phyloP scores from a whole-genome alignment of 2,797 vertebrate genomes.

The Eurystomus glaucurus region DNA sequence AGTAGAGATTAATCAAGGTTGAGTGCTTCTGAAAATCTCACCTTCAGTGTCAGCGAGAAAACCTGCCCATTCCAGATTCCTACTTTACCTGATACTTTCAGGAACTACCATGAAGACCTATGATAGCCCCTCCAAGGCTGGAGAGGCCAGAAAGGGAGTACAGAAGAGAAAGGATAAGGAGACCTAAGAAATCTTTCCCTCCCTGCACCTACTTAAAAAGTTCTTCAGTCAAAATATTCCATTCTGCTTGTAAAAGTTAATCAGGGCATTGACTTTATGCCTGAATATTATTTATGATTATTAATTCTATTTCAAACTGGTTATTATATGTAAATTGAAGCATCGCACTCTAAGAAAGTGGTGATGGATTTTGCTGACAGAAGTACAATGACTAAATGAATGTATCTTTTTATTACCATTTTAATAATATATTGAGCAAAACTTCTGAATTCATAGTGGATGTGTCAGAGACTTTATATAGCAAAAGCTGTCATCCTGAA shows the following conservation, averaged over 20 bases:
- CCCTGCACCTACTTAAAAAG: not conserved
- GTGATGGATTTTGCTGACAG: conserved; percentile 58
- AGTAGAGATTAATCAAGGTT: conserved; percentile 46
- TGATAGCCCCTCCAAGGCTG: not conserved
- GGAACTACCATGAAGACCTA: not conserved
- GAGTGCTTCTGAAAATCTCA: conserved; percentile 45
- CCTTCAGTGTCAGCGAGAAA: conserved; percentile 30
- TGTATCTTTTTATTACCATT: conserved; percentile 52
- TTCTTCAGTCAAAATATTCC: not conserved
- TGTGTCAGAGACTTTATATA: not conserved
- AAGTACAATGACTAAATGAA: conserved; percentile 40
- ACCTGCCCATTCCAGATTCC: not conserved
- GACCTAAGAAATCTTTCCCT: not conserved
- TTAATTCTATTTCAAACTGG: conserved; percentile 53
- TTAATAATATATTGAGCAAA: conserved; percentile 56
- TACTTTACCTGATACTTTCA: not conserved
- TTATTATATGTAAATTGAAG: conserved; percentile 60
- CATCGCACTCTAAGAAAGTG: not conserved
- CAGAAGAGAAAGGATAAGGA: not conserved
- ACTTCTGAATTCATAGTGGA: conserved; percentile 2
- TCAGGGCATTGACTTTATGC: not conserved
- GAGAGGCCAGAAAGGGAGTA: not conserved
- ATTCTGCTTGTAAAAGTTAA: conserved; percentile 8
- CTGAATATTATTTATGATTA: conserved; percentile 50
- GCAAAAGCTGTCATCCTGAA: not conserved